Evolutionary conservation across 2,113 vertebrate genomes (phyloP).

Genomic region (Sylvilagus bachmani): DNA sequence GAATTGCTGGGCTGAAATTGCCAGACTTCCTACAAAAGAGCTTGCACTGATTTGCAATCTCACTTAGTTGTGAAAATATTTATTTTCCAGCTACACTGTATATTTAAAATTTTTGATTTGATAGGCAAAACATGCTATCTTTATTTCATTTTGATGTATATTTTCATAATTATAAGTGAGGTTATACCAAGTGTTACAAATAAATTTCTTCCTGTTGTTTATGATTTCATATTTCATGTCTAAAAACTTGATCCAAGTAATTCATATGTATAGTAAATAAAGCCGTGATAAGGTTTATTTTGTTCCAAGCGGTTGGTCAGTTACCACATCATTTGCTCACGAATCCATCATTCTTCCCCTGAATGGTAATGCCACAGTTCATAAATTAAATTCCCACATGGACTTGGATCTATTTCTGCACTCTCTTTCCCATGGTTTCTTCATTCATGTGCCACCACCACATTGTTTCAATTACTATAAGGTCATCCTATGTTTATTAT

Average conservation of each 20-base stretch:
- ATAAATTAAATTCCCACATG: constrained; percentile 52
- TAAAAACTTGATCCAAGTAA: constrained; percentile 56
- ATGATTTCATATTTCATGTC: constrained; percentile 56
- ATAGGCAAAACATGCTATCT: neutral
- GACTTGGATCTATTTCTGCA: constrained; percentile 23
- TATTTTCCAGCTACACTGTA: neutral
- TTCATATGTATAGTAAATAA: constrained; percentile 55
- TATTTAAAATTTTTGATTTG: neutral
- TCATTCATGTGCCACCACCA: constrained; percentile 26
- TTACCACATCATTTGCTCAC: neutral
- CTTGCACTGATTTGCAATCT: constrained; percentile 32
- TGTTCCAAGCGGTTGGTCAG: neutral
- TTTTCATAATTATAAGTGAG: constrained; percentile 50
- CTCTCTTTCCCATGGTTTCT: constrained; percentile 7
- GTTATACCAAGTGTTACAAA: neutral
- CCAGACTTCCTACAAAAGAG: neutral
- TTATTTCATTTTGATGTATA: constrained; percentile 28
- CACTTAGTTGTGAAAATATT: neutral
- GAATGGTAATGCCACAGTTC: constrained; percentile 23
- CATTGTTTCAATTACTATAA: constrained; percentile 59
- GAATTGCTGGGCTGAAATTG: neutral
- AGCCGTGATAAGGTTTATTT: constrained; percentile 42
- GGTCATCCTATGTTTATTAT: constrained; percentile 16
- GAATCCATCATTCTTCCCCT: constrained; percentile 3
- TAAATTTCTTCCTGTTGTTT: constrained; percentile 1